phyloP scores from a whole-genome alignment of 2,888 invertebrate genomes.

The Campoplex capitator region DNA sequence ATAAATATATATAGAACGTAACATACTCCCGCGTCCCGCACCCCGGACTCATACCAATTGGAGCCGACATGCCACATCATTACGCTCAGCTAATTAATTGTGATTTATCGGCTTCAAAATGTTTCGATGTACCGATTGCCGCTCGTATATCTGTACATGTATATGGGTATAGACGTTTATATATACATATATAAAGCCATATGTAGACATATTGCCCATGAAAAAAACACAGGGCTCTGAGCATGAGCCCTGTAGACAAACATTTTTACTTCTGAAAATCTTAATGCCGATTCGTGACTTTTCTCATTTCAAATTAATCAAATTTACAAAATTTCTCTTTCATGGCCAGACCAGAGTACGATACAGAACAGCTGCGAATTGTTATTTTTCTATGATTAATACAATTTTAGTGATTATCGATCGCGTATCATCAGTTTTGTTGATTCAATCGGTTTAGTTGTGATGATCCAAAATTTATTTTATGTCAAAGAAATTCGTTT shows the following conservation, averaged over 20 bases:
- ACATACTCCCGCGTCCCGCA: conserved; percentile 53
- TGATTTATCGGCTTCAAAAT: conserved; percentile 83
- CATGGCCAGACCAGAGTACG: neutral
- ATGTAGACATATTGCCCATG: neutral
- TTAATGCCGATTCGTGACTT: neutral
- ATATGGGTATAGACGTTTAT: neutral
- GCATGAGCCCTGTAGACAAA: neutral
- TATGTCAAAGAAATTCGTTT: too few relatives aligned
- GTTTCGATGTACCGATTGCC: conserved; percentile 65
- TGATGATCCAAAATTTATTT: neutral
- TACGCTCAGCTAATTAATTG: conserved; percentile 84
- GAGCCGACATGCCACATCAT: conserved; percentile 83
- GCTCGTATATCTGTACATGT: conserved; percentile 21
- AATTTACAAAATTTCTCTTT: neutral
- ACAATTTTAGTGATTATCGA: neutral
- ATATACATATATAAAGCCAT: conserved; percentile 11
- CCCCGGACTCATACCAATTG: conserved; percentile 81
- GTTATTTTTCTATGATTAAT: neutral
- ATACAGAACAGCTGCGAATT: neutral
- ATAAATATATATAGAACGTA: conserved; percentile 24
- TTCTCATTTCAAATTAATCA: too few relatives aligned
- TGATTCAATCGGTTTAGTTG: neutral
- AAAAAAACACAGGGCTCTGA: neutral
- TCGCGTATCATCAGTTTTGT: neutral
- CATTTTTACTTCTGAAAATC: neutral